These are phyloP conservation scores for Ectropis grisescens DNA, from an alignment of 1,140 invertebrate genomes.

Conservation along the genomic window DNA sequence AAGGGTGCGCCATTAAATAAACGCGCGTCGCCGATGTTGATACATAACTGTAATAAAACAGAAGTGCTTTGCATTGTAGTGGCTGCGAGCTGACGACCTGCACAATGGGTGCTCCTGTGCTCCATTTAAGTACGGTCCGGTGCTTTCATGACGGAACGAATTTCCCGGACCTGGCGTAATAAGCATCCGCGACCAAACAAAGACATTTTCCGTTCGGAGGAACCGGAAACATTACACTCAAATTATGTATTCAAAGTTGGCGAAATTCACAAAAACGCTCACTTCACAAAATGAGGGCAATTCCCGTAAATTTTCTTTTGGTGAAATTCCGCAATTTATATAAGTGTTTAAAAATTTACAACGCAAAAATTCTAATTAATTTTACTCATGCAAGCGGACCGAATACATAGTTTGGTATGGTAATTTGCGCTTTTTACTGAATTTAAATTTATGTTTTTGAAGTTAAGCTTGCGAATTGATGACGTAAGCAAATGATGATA, in stretches of 20 bases:
- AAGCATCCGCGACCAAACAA: slow-evolving; percentile 50
- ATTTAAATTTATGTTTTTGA: neutral
- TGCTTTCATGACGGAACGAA: slow-evolving; percentile 36
- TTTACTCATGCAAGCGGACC: too few species aligned
- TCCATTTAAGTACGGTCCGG: slow-evolving; percentile 44
- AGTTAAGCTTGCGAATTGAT: slow-evolving; percentile 8
- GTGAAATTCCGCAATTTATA: too few species aligned
- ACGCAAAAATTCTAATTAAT: too few species aligned
- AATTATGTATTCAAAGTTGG: slow-evolving; percentile 29
- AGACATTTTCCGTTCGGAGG: slow-evolving; percentile 35
- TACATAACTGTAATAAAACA: slow-evolving; percentile 44
- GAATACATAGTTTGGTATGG: neutral
- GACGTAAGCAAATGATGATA: slow-evolving; percentile 30
- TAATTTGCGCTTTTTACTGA: neutral
- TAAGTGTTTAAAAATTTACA: too few species aligned
- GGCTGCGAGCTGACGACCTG: slow-evolving; percentile 15
- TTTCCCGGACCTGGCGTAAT: slow-evolving; percentile 44
- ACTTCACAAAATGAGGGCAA: slow-evolving; percentile 7
- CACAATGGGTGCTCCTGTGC: slow-evolving; percentile 33
- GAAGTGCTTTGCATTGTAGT: slow-evolving; percentile 37
- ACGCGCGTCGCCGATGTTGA: slow-evolving; percentile 35
- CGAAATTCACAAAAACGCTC: slow-evolving; percentile 14
- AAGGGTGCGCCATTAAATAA: slow-evolving; percentile 32
- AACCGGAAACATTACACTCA: slow-evolving; percentile 36
- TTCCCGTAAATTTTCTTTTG: too few species aligned